These are phyloP conservation scores for Thalassaphorura encarpata DNA, from an alignment of 1,140 invertebrate genomes.

Conservation along the genomic window DNA sequence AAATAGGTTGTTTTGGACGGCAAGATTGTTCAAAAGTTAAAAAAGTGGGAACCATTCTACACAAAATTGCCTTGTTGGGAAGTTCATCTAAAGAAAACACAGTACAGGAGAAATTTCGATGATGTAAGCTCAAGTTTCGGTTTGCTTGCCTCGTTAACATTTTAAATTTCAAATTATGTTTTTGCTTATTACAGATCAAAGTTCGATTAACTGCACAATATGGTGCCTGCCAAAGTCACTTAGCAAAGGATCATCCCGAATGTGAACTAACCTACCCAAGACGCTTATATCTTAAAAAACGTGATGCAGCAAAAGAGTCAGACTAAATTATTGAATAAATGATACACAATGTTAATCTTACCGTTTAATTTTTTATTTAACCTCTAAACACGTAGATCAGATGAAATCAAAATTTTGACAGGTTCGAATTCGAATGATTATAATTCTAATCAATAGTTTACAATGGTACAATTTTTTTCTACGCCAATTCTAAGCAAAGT, in stretches of 20 bases:
- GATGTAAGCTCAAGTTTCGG: no score
- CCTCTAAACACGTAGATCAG: no score
- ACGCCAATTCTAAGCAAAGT: no score
- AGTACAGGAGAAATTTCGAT: constrained; percentile 56
- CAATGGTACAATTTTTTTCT: no score
- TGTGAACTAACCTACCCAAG: constrained; percentile 31
- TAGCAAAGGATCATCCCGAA: constrained; percentile 63
- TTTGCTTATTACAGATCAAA: constrained; percentile 34
- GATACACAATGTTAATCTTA: no score
- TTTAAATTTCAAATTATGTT: constrained; percentile 3
- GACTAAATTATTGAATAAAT: no score
- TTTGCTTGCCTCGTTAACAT: no score
- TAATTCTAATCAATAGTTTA: no score
- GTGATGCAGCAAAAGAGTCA: no score
- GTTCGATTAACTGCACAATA: constrained; percentile 55
- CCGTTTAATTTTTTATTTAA: no score
- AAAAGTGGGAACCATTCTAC: constrained; percentile 58
- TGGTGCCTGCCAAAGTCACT: constrained; percentile 59
- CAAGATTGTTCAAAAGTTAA: constrained; percentile 55
- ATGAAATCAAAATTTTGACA: no score
- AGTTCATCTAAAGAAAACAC: constrained; percentile 52
- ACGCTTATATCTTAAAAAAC: background rate
- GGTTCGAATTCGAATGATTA: no score
- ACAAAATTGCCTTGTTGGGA: constrained; percentile 51
- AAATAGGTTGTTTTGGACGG: constrained; percentile 47